A percentile compares a stretch with the other conserved stretches of the same genome.
Evolutionary conservation across 2,797 vertebrate genomes (phyloP).

Genomic region (Pseudopleuronectes americanus): DNA sequence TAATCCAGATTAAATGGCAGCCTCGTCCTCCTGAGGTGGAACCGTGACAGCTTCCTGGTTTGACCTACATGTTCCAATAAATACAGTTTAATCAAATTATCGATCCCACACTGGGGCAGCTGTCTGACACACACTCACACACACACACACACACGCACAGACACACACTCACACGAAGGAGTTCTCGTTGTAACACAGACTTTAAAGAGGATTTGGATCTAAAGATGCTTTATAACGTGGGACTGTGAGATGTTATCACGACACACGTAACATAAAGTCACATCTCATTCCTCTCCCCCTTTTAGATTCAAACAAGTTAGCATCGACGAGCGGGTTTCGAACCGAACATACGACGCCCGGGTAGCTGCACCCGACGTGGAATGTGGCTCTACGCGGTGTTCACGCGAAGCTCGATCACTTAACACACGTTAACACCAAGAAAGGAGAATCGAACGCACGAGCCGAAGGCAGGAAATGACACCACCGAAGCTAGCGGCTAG

Average conservation of each 20-base stretch:
- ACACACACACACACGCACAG: not conserved
- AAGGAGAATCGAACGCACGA: not conserved
- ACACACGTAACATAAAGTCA: not conserved
- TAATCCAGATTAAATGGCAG: constrained; percentile 73
- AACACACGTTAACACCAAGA: not conserved
- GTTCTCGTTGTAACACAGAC: not conserved
- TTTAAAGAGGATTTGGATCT: not conserved
- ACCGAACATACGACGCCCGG: constrained; percentile 35
- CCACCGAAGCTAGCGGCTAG: constrained; percentile 67
- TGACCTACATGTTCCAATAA: constrained; percentile 29
- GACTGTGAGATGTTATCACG: not conserved
- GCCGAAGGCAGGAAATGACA: constrained; percentile 78
- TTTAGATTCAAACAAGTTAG: constrained; percentile 32
- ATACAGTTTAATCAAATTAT: constrained; percentile 37
- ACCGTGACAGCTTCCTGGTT: constrained; percentile 36
- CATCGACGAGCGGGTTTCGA: constrained; percentile 33
- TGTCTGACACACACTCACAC: not conserved
- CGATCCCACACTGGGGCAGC: constrained; percentile 36
- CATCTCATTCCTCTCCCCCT: not conserved
- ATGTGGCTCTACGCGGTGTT: not conserved
- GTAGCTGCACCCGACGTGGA: not conserved
- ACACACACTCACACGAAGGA: not conserved
- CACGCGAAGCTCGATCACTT: not conserved
- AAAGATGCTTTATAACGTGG: not conserved
- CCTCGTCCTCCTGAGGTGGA: constrained; percentile 38